Conservation (phyloP, 2,797 vertebrate species). For the Masticophis lateralis region DNA sequence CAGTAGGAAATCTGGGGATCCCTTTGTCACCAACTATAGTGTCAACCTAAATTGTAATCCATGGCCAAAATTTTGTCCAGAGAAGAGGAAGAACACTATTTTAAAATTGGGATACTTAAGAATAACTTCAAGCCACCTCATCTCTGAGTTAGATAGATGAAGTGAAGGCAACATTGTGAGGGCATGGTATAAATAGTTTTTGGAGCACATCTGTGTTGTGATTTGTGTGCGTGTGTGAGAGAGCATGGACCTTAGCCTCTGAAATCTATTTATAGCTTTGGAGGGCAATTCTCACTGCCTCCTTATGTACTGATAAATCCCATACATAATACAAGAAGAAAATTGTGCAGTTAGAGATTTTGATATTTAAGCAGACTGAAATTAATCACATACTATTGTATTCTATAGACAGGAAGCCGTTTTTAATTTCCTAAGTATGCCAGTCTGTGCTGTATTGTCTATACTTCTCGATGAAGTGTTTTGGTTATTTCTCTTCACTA, state of each 20-base stretch:
- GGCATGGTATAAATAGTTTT: not conserved
- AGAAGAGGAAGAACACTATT: not conserved
- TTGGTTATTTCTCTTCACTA: not conserved
- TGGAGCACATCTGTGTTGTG: not conserved
- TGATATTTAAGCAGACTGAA: not conserved
- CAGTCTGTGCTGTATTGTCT: not conserved
- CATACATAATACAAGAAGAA: not conserved
- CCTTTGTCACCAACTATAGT: not conserved
- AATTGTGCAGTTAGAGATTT: not conserved
- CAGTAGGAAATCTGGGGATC: not conserved
- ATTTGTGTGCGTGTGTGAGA: not conserved
- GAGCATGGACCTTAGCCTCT: not conserved
- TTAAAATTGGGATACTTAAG: not conserved
- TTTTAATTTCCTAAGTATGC: not conserved
- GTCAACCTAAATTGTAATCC: not conserved
- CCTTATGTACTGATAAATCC: not conserved
- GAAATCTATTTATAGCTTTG: not conserved
- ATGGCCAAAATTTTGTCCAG: not conserved
- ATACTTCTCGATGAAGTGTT: not conserved
- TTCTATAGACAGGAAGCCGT: not conserved
- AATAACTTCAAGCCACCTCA: not conserved
- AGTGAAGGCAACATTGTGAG: not conserved
- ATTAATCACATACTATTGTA: not conserved
- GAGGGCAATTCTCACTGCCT: not conserved
- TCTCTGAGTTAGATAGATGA: not conserved